Conservation (phyloP, 2,113 vertebrate genomes). For the Brachyhypopomus gauderio region DNA sequence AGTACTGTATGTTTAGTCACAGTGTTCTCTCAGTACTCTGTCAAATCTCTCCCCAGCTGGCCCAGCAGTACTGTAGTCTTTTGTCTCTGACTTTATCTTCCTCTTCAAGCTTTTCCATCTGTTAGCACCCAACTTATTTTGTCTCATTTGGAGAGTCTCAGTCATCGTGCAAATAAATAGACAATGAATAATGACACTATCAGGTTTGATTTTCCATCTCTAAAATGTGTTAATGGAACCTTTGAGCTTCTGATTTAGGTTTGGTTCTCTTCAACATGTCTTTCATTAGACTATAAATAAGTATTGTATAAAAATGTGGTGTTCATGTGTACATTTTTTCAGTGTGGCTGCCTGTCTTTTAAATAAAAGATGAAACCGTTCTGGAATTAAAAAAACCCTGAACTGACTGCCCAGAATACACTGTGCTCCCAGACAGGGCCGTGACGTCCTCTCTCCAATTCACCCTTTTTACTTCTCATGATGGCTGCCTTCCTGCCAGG, state of each 20-base stretch:
- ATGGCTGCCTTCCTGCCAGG: conserved; percentile 58
- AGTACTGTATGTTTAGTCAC: no score
- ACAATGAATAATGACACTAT: background rate
- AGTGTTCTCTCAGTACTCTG: no score
- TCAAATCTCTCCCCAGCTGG: background rate
- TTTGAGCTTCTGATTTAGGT: conserved; percentile 20
- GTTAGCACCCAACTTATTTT: conserved; percentile 23
- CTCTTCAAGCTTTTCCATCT: conserved; percentile 13
- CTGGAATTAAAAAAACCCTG: conserved; percentile 69
- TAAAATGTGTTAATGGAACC: conserved; percentile 27
- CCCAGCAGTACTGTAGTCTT: background rate
- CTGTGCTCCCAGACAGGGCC: conserved; percentile 63
- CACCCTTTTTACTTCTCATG: conserved; percentile 59
- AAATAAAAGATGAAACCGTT: conserved; percentile 77
- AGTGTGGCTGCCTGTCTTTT: conserved; percentile 59
- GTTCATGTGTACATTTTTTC: conserved; percentile 53
- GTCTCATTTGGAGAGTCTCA: conserved; percentile 15
- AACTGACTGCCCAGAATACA: conserved; percentile 65
- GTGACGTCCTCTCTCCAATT: conserved; percentile 57
- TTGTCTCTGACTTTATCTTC: conserved; percentile 22
- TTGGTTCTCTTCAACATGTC: conserved; percentile 31
- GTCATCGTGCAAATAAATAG: background rate
- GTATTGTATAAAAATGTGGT: conserved; percentile 7
- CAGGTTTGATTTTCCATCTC: conserved; percentile 26
- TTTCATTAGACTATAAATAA: conserved; percentile 39